Evolutionary conservation across 2,888 invertebrate genomes (phyloP).

Genomic region (Alviniconcha strummeri): DNA sequence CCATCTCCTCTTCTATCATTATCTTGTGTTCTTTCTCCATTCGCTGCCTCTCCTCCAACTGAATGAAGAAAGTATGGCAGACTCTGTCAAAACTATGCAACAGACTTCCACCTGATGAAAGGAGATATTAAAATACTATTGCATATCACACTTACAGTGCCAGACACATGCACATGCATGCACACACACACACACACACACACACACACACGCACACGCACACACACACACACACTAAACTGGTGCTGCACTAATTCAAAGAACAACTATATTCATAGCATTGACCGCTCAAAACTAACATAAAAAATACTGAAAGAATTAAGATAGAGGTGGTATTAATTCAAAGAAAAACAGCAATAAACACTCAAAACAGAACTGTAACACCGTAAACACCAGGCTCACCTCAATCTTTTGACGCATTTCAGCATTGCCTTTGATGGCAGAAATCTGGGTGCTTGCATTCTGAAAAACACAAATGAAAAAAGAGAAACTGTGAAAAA

Average conservation of each 20-base stretch:
- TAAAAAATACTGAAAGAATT: background rate
- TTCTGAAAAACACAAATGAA: conserved; percentile 45
- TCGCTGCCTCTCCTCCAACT: conserved; percentile 63
- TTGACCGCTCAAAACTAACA: background rate
- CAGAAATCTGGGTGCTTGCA: conserved; percentile 58
- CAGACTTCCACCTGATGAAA: too few relatives aligned
- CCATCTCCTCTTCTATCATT: conserved; percentile 65
- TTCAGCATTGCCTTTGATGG: conserved; percentile 66
- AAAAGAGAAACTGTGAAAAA: background rate
- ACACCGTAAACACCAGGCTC: conserved; percentile 33
- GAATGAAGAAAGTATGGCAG: background rate
- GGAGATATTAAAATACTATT: too few relatives aligned
- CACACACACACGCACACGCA: background rate
- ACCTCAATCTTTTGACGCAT: conserved; percentile 68
- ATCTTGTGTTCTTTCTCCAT: conserved; percentile 63
- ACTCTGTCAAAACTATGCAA: too few relatives aligned
- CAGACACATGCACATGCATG: background rate
- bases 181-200: background rate
- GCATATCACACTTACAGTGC: background rate
- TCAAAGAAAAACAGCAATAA: too few relatives aligned
- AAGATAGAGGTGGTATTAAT: too few relatives aligned
- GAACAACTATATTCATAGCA: background rate
- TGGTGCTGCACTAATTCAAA: background rate
- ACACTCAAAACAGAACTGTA: too few relatives aligned
- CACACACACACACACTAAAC: background rate